phyloP scores from a whole-genome alignment of 1,140 invertebrate genomes.

The Drosophila eugracilis region DNA sequence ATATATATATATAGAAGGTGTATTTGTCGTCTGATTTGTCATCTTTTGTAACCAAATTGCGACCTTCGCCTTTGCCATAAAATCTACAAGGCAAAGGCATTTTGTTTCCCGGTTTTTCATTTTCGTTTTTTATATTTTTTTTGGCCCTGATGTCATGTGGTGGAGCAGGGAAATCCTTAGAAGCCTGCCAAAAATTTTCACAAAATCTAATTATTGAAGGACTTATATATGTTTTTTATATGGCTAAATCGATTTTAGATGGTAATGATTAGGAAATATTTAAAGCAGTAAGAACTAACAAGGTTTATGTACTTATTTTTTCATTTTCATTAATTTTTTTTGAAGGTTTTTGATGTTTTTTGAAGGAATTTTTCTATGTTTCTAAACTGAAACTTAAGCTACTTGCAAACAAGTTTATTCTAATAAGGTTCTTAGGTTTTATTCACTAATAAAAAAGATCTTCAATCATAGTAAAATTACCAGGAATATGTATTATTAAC shows the following conservation, averaged over 20 bases:
- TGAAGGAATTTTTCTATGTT: too few species aligned
- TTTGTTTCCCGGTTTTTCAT: slow-evolving; percentile 13
- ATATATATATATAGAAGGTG: background rate
- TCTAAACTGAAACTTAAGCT: too few species aligned
- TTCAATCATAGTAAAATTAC: too few species aligned
- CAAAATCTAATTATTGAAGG: slow-evolving; percentile 46
- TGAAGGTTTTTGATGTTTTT: too few species aligned
- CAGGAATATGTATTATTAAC: too few species aligned
- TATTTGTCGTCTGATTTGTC: slow-evolving; percentile 32
- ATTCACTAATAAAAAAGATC: too few species aligned
- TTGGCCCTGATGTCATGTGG: slow-evolving; percentile 25
- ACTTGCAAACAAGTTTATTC: too few species aligned
- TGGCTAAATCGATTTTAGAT: background rate
- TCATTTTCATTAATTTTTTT: too few species aligned
- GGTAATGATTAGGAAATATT: too few species aligned
- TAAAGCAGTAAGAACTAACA: too few species aligned
- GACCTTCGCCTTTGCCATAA: slow-evolving; percentile 75
- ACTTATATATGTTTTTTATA: background rate
- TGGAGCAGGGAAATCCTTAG: background rate
- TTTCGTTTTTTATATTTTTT: background rate
- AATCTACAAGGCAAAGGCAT: slow-evolving; percentile 40
- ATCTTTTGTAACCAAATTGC: slow-evolving; percentile 50
- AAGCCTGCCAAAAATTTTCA: slow-evolving; percentile 52
- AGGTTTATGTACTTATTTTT: too few species aligned
- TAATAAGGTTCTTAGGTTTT: too few species aligned